Percentiles rank a stretch among this genome's conserved stretches.
These are phyloP conservation scores for Phylloscopus whistleri DNA, from an alignment of 2,113 vertebrate genomes.

Conservation along the genomic window DNA sequence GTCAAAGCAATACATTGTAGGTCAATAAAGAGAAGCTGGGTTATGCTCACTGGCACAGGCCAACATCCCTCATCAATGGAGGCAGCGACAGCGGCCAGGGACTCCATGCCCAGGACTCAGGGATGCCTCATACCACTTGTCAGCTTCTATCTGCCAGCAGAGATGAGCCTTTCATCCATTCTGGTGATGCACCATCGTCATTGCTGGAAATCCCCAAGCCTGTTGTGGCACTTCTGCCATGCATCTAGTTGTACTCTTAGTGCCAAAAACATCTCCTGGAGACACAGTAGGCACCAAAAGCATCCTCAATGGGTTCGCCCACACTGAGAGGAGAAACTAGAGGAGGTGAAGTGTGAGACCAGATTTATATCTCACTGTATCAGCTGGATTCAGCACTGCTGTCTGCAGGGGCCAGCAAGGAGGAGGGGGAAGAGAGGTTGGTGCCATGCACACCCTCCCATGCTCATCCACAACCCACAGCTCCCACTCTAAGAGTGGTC, in stretches of 20 bases:
- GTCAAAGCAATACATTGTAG: neutral
- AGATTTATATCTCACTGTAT: neutral
- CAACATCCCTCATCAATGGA: fast-evolving
- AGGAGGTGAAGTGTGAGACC: neutral
- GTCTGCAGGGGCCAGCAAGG: neutral
- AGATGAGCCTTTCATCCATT: neutral
- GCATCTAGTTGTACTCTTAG: neutral
- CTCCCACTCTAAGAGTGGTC: neutral
- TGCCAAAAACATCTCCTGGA: neutral
- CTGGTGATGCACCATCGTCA: neutral
- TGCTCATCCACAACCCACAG: slow-evolving; percentile 18
- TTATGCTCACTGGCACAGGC: no score
- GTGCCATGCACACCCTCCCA: fast-evolving
- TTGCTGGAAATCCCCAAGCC: neutral
- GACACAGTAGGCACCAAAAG: neutral
- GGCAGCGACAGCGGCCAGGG: neutral
- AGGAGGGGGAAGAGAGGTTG: neutral
- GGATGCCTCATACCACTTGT: neutral
- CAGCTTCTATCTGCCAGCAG: neutral
- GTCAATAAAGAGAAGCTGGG: neutral
- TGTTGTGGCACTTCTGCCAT: fast-evolving
- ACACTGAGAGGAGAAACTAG: neutral
- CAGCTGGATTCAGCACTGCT: neutral
- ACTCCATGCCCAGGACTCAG: fast-evolving
- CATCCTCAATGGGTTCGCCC: neutral